Conservation (phyloP, 2,113 vertebrate genomes). For the Alouatta palliata region DNA sequence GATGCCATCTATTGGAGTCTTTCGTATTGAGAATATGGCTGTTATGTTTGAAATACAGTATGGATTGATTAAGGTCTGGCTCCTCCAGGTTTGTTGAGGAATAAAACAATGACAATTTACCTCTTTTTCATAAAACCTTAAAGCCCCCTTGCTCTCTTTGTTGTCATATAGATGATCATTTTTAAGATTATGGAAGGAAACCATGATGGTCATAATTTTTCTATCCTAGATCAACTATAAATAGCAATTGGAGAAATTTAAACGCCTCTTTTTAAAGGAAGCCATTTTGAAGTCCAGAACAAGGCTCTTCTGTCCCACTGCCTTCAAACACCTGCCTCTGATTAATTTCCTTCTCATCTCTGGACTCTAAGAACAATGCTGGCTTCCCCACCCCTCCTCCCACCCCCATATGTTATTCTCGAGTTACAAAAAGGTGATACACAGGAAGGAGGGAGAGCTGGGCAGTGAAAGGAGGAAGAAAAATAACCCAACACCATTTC, state of each 20-base stretch:
- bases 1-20: not conserved
- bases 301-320: not conserved
- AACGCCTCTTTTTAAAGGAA: not conserved
- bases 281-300: not conserved
- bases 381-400: not conserved
- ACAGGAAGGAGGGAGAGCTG: not conserved
- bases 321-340: not conserved
- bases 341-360: not conserved
- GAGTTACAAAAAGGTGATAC: not conserved
- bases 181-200: conserved; percentile 24
- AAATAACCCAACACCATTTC: not conserved
- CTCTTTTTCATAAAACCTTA: not conserved
- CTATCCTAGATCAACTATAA: not conserved
- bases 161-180: not conserved
- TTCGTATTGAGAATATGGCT: not conserved
- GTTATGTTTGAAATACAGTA: not conserved
- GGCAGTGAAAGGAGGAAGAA: not conserved
- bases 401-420: not conserved
- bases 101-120: conserved; percentile 1
- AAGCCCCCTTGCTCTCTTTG: not conserved
- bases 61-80: not conserved
- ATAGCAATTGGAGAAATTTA: not conserved
- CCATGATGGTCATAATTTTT: not conserved
- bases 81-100: not conserved
- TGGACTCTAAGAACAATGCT: not conserved